A percentile compares a stretch with the other conserved stretches of the same genome.
Evolutionary conservation across 2,797 vertebrate genomes (phyloP).

Genomic region (Acanthiza pusilla): DNA sequence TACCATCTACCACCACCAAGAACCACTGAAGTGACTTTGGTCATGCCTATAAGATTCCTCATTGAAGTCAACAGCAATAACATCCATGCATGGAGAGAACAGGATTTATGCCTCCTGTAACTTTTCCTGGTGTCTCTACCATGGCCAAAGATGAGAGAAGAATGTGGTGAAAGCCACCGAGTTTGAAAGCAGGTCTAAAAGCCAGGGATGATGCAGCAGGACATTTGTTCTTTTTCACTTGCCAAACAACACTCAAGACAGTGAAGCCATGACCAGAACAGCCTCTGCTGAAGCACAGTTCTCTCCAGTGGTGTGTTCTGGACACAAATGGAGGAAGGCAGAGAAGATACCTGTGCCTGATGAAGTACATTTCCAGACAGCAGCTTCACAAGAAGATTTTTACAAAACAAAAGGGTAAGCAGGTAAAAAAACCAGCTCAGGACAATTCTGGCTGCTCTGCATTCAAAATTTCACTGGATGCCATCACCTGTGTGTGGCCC

Average conservation of each 20-base stretch:
- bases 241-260: not conserved
- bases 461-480: slow-evolving; percentile 1
- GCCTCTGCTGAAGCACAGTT: not conserved
- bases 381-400: not conserved
- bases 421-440: not conserved
- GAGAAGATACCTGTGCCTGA: not conserved
- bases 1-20: not conserved
- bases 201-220: not conserved
- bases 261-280: not conserved
- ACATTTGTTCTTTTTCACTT: not conserved
- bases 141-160: not conserved
- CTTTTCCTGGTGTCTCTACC: not conserved
- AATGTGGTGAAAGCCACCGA: not conserved
- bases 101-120: not conserved
- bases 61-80: not conserved
- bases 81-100: not conserved
- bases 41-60: not conserved
- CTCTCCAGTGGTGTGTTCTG: not conserved
- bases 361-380: not conserved
- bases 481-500: not conserved
- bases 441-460: not conserved
- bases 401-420: not conserved
- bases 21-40: not conserved
- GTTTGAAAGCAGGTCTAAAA: not conserved
- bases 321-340: not conserved